Evolutionary conservation across 2,797 vertebrate species (phyloP), one percentile per base, ranked within the genome.

Genomic region (Pseudomugil gertrudae): DNA sequence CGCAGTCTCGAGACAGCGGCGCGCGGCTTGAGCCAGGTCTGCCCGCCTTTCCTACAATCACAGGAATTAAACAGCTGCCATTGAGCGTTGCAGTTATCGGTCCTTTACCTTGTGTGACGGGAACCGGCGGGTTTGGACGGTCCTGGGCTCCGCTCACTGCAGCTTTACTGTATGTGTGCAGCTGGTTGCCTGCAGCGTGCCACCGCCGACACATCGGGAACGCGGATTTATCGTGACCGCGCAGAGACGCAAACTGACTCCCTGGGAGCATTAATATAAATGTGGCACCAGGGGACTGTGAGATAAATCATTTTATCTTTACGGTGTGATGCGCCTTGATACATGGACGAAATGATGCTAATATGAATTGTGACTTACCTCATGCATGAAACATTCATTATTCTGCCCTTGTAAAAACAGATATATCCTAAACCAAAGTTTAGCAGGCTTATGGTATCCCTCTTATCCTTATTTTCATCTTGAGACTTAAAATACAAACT

Each of bases 151-250:
- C 54, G 54, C 19, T 63, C 83, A 54, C 85, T 71, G 88, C 89
- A 67, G 86, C 27, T 56, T 75, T 58, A 45, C 57, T 19, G 17
- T 19, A 40, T 19, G 70, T 77, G 62, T 63, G 88, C 86, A 78
- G 89, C 89, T 89, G 87, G 72, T 62, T 66, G 78, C 80, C 74
- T 79, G 87, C 84, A 83, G 77, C 87, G 32, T 62, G 35, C 35
- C 35, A 76, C 80, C 43, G 79, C 73, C 63, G 30, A 78, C 66
- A 13, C 48, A 0, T 19, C 80, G 84, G 33, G 85, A 21, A 5
- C 86, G 89, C 89, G 88, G 56, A 81, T 23, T 43, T 56, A 1
- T 33, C 79, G 87, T 58, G 89, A 61, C 2, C 87, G 91, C 89
- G 89, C 89, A 86, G 5, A 33, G 30, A 51, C 60, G 3, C 60